Conservation (phyloP, 2,888 invertebrate genomes). For the Brenthis daphne region DNA sequence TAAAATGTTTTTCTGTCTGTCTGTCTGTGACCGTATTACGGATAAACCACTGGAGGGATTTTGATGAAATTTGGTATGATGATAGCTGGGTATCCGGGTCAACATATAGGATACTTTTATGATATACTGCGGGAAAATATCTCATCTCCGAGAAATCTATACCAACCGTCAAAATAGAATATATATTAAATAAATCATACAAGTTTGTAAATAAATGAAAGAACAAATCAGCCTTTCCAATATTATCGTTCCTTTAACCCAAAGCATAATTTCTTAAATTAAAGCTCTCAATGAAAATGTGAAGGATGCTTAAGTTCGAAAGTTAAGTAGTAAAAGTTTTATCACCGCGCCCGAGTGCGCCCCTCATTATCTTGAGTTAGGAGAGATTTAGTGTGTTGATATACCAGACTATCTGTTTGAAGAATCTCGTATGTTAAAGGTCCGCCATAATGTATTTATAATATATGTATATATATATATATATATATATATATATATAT, state of each 20-base stretch:
- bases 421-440: neutral
- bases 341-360: slow-evolving; percentile 8
- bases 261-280: slow-evolving; percentile 3
- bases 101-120: too few species aligned
- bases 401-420: slow-evolving; percentile 3
- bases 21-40: too few species aligned
- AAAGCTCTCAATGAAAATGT: neutral
- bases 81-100: too few species aligned
- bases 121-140: too few species aligned
- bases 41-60: too few species aligned
- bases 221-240: too few species aligned
- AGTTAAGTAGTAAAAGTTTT: slow-evolving; percentile 16
- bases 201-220: neutral
- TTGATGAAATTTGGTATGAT: too few species aligned
- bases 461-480: too few species aligned
- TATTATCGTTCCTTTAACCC: neutral
- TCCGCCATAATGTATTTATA: neutral
- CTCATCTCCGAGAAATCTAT: too few species aligned
- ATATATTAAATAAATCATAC: neutral
- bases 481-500: too few species aligned
- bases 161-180: neutral
- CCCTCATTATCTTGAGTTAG: slow-evolving; percentile 7
- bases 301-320: slow-evolving; percentile 8
- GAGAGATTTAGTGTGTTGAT: slow-evolving; percentile 7
- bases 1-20: too few species aligned